These are phyloP conservation scores for Trematocara unimaculatum DNA, from an alignment of 2,113 vertebrate genomes.

Conservation along the genomic window DNA sequence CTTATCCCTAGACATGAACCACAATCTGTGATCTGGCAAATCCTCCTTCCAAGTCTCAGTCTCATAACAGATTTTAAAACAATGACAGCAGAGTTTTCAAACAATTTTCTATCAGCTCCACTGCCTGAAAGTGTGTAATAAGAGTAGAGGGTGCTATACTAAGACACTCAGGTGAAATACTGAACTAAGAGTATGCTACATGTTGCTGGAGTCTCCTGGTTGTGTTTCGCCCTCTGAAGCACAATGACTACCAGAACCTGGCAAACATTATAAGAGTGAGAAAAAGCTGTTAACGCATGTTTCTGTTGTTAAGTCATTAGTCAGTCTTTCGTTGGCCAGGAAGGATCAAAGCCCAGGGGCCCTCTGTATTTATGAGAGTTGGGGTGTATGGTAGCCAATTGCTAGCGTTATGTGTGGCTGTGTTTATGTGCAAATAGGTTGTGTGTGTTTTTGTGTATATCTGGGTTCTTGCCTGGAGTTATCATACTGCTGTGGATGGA, in stretches of 20 bases:
- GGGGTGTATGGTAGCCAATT: slow-evolving; percentile 7
- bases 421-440: not conserved
- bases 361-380: slow-evolving; percentile 23
- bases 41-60: not conserved
- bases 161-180: not conserved
- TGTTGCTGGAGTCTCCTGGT: not conserved
- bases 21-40: not conserved
- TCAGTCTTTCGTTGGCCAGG: slow-evolving; percentile 43
- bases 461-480: slow-evolving; percentile 1
- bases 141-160: not conserved
- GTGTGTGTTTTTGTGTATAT: not conserved
- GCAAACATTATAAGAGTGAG: slow-evolving; percentile 29
- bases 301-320: slow-evolving; percentile 62
- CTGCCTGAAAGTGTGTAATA: not conserved
- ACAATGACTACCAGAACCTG: slow-evolving; percentile 17
- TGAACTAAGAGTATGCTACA: not conserved
- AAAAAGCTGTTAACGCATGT: slow-evolving; percentile 33
- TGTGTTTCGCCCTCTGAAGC: not conserved
- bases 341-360: slow-evolving; percentile 50
- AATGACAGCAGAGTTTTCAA: not conserved
- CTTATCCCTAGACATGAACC: not conserved
- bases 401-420: not conserved
- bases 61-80: not conserved
- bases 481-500: slow-evolving; percentile 25
- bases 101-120: not conserved